phyloP scores from a whole-genome alignment of 2,113 vertebrate genomes.

The Podocnemis expansa region DNA sequence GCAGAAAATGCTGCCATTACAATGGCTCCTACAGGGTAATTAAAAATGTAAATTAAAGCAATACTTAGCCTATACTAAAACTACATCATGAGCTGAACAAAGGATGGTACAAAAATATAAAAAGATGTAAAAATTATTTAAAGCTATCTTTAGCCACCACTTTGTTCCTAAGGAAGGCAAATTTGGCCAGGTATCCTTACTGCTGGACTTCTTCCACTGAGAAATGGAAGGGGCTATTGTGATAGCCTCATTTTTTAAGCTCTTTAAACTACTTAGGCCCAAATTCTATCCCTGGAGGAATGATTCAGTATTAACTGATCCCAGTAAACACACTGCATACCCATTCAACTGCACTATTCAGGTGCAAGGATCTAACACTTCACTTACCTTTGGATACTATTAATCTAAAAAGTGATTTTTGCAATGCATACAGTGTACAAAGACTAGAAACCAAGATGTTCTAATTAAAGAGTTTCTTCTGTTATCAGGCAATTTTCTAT shows the following conservation, averaged over 20 bases:
- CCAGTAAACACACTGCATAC: neutral
- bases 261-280: neutral
- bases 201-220: neutral
- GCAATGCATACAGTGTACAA: neutral
- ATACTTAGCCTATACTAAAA: neutral
- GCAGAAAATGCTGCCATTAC: neutral
- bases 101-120: neutral
- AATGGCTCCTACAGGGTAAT: rapidly evolving
- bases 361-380: constrained; percentile 10
- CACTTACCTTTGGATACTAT: neutral
- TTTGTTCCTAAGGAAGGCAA: neutral
- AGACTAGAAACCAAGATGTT: neutral
- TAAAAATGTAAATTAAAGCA: rapidly evolving
- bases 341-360: neutral
- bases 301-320: neutral
- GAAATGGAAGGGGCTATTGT: neutral
- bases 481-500: constrained; percentile 43
- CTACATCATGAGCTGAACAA: neutral
- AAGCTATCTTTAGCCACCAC: neutral
- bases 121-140: neutral
- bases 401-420: constrained; percentile 13
- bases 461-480: constrained; percentile 42
- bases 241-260: neutral
- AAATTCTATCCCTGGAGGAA: neutral
- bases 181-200: neutral